These are phyloP conservation scores for Xyliphius kryptos DNA, from an alignment of 2,113 vertebrate genomes.

Conservation along the genomic window DNA sequence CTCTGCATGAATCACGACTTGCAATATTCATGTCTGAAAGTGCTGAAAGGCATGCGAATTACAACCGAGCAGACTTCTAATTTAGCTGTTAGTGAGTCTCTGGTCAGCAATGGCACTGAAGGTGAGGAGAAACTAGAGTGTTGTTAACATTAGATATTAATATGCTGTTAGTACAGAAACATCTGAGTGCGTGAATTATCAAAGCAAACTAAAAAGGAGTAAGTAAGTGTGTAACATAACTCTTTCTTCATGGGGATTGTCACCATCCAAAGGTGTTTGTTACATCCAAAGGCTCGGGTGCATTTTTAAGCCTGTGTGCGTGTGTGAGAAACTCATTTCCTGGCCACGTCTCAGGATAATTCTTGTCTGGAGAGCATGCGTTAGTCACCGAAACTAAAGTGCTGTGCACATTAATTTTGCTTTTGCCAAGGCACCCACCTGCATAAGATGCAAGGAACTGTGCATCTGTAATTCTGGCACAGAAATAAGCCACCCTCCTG, in stretches of 20 bases:
- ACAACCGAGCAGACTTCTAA: too few relatives aligned
- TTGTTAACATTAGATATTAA: too few relatives aligned
- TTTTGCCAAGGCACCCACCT: constrained; percentile 84
- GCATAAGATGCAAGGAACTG: constrained; percentile 57
- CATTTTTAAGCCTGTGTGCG: constrained; percentile 10
- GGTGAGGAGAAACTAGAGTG: too few relatives aligned
- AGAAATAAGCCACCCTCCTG: constrained; percentile 76
- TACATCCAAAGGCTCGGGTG: constrained; percentile 11
- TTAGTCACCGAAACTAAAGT: constrained; percentile 82
- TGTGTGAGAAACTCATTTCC: constrained; percentile 59
- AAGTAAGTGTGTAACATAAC: too few relatives aligned
- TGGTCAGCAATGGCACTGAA: too few relatives aligned
- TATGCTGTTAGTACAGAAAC: too few relatives aligned
- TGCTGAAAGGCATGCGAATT: constrained; percentile 61
- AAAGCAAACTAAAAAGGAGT: too few relatives aligned
- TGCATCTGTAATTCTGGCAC: constrained; percentile 22
- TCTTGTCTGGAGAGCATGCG: constrained; percentile 77
- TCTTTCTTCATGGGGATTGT: too few relatives aligned
- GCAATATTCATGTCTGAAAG: constrained; percentile 61
- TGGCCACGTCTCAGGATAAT: constrained; percentile 89
- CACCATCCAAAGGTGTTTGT: constrained; percentile 35
- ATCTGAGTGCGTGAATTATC: too few relatives aligned
- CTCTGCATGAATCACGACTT: too few relatives aligned
- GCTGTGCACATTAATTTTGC: constrained; percentile 94
- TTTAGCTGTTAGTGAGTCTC: too few relatives aligned